Evolutionary conservation across 2,113 vertebrate genomes (phyloP).

Genomic region (Neotoma lepida): DNA sequence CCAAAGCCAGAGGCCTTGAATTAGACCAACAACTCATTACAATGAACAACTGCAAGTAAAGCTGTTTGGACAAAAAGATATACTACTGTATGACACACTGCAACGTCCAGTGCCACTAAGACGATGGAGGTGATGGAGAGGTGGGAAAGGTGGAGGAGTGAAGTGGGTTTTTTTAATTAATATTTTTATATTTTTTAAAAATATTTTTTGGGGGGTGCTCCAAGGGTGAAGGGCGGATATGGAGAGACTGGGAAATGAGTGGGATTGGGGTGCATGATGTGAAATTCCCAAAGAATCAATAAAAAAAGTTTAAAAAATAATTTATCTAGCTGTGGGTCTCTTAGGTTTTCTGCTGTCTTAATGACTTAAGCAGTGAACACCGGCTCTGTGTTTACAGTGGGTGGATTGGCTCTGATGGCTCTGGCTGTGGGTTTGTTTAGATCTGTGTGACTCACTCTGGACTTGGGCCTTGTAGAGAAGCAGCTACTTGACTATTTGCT

Average conservation of each 20-base stretch:
- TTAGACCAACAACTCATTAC: neutral
- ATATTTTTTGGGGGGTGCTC: neutral
- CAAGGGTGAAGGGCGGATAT: neutral
- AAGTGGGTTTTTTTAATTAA: neutral
- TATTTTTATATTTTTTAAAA: neutral
- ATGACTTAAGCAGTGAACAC: neutral
- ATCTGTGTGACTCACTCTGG: neutral
- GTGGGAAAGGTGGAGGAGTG: neutral
- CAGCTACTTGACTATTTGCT: neutral
- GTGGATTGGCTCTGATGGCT: neutral
- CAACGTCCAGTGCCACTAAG: neutral
- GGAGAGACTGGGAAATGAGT: neutral
- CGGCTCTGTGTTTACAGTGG: neutral
- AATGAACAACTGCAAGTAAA: neutral
- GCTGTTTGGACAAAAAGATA: neutral
- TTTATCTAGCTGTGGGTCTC: neutral
- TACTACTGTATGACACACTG: neutral
- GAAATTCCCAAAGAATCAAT: neutral
- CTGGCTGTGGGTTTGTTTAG: neutral
- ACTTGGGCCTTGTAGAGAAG: neutral
- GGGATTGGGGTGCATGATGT: neutral
- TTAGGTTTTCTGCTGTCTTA: constrained; percentile 21
- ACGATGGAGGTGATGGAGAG: neutral
- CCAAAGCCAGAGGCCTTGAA: neutral
- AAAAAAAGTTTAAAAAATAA: neutral